phyloP scores from a whole-genome alignment of 2,113 vertebrate species.

The Hystrix cristata region DNA sequence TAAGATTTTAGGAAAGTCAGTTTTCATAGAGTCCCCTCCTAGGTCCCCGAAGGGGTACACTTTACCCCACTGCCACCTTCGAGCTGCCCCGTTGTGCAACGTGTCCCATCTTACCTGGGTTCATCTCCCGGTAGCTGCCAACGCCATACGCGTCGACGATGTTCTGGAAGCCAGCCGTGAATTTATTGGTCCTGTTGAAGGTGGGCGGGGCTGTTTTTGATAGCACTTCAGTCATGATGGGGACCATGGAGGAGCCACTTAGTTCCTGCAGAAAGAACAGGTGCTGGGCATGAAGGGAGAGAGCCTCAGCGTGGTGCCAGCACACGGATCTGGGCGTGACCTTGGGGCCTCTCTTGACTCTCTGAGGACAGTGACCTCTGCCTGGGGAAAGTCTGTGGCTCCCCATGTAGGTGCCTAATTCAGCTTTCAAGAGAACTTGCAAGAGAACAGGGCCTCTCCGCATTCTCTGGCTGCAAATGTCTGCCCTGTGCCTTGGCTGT shows the following conservation, averaged over 20 bases:
- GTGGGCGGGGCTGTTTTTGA: conserved; percentile 96
- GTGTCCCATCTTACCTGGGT: conserved; percentile 91
- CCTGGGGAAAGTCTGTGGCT: background rate
- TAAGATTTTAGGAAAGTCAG: background rate
- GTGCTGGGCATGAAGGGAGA: rapidly evolving
- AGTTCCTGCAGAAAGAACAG: conserved; percentile 89
- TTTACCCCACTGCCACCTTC: background rate
- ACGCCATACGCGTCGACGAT: conserved; percentile 98
- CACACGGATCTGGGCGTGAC: background rate
- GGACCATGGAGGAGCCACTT: conserved; percentile 95
- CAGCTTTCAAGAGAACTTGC: background rate
- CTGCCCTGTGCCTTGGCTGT: rapidly evolving
- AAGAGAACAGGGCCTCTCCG: background rate
- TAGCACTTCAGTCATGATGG: conserved; percentile 95
- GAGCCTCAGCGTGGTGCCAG: too few relatives aligned
- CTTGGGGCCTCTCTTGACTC: background rate
- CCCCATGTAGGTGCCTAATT: background rate
- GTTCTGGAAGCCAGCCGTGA: conserved; percentile 98
- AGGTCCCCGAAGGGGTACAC: background rate
- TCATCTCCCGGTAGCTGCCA: conserved; percentile 97
- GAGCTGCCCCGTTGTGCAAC: background rate
- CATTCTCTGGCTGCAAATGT: background rate
- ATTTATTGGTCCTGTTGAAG: conserved; percentile 98
- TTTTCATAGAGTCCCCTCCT: background rate
- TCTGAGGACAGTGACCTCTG: background rate